These are phyloP conservation scores for Eonycteris spelaea DNA, from an alignment of 2,113 vertebrate species.

Conservation along the genomic window DNA sequence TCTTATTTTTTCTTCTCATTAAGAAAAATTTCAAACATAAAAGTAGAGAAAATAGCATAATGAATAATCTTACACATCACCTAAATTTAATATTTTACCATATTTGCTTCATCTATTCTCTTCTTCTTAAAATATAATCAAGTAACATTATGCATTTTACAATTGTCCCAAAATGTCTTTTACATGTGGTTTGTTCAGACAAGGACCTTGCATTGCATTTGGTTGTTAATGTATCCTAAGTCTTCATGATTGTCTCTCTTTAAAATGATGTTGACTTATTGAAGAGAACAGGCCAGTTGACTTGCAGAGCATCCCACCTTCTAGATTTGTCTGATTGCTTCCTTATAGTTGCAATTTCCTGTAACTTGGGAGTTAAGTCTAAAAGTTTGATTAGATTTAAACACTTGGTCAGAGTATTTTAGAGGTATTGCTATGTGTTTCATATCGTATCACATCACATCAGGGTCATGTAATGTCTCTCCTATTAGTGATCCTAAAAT, in stretches of 20 bases:
- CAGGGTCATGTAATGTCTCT: neutral
- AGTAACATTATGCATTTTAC: neutral
- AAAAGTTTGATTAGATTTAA: neutral
- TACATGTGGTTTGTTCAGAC: neutral
- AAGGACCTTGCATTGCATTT: neutral
- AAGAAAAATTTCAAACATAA: slow-evolving; percentile 23
- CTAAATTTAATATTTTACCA: neutral
- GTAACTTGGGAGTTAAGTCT: neutral
- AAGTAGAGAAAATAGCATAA: neutral
- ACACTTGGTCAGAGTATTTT: neutral
- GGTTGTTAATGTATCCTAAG: neutral
- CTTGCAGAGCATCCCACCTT: neutral
- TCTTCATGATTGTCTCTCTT: neutral
- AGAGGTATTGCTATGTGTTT: neutral
- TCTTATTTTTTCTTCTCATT: neutral
- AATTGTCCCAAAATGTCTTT: neutral
- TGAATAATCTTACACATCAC: neutral
- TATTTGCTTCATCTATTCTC: neutral
- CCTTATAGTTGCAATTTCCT: neutral
- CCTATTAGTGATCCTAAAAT: slow-evolving; percentile 18
- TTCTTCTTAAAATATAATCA: neutral
- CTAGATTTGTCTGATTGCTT: neutral
- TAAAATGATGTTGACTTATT: neutral
- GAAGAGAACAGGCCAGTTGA: neutral
- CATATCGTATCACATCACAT: neutral